Conservation (phyloP, 2,888 invertebrate genomes). For the Pelosia muscerda region DNA sequence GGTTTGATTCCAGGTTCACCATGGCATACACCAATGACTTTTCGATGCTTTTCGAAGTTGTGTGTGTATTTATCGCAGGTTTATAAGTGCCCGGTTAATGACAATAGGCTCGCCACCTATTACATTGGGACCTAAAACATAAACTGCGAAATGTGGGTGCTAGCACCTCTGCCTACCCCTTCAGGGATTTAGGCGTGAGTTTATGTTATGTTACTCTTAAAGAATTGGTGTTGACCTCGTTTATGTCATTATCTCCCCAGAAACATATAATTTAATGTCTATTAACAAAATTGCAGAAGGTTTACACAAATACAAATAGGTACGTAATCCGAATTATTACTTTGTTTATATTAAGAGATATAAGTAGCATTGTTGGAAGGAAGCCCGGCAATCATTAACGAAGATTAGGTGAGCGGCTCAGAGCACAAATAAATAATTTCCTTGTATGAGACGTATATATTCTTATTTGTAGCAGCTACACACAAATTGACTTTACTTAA, state of each 20-base stretch:
- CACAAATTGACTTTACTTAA: conserved; percentile 1
- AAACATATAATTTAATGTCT: not conserved
- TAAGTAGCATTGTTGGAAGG: not conserved
- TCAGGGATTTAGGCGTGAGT: too few species aligned
- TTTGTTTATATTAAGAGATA: conserved; percentile 10
- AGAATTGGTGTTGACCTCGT: too few species aligned
- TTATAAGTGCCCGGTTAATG: too few species aligned
- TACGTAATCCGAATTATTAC: not conserved
- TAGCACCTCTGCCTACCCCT: too few species aligned
- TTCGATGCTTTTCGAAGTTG: too few species aligned
- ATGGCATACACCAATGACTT: too few species aligned
- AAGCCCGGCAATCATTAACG: conserved; percentile 9
- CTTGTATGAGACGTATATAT: not conserved
- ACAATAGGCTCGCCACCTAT: too few species aligned
- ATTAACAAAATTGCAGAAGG: not conserved
- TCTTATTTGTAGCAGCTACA: not conserved
- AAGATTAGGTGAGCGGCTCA: conserved; percentile 6
- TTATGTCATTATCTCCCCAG: not conserved
- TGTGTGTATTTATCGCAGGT: too few species aligned
- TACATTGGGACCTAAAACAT: too few species aligned
- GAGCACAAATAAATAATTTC: conserved; percentile 8
- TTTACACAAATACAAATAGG: not conserved
- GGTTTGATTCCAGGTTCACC: too few species aligned
- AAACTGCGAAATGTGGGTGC: too few species aligned
- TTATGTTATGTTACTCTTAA: too few species aligned